phyloP scores from a whole-genome alignment of 64 coral and sea anemone genomes.

The Actinia tenebrosa region DNA sequence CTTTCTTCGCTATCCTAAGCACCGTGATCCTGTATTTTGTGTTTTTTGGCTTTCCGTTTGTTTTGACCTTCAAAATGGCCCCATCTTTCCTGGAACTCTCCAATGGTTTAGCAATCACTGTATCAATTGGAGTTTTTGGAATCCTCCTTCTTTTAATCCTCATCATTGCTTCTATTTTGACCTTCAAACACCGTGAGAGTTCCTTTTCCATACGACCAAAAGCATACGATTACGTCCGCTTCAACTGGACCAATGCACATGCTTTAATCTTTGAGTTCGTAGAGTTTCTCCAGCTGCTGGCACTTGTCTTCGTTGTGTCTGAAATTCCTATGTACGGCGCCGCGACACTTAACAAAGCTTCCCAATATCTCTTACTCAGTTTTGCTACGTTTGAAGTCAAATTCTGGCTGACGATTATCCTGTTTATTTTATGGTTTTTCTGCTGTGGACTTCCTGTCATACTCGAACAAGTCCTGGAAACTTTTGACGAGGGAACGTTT shows the following conservation, averaged over 20 bases:
- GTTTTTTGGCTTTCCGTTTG: slow-evolving; percentile 83
- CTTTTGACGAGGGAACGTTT: slow-evolving; percentile 66
- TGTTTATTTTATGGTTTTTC: slow-evolving; percentile 91
- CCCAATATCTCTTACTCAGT: slow-evolving; percentile 74
- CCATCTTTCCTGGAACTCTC: slow-evolving; percentile 29
- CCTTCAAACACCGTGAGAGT: slow-evolving; percentile 44
- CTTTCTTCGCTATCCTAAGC: slow-evolving; percentile 43
- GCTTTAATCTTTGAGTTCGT: slow-evolving; percentile 86
- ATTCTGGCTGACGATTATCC: slow-evolving; percentile 59
- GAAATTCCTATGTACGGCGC: slow-evolving; percentile 81
- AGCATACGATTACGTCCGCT: slow-evolving; percentile 87
- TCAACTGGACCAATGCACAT: slow-evolving; percentile 93
- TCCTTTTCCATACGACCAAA: slow-evolving; percentile 46
- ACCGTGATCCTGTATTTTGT: slow-evolving; percentile 58
- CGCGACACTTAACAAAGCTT: slow-evolving; percentile 33
- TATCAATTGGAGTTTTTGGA: slow-evolving; percentile 72
- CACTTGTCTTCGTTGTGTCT: slow-evolving; percentile 66
- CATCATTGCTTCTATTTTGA: slow-evolving; percentile 42
- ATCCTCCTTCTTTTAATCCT: slow-evolving; percentile 47
- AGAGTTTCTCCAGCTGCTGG: slow-evolving; percentile 83
- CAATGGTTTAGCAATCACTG: slow-evolving; percentile 36
- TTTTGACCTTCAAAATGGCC: slow-evolving; percentile 68
- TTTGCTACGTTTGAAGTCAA: slow-evolving; percentile 93
- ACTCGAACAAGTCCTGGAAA: slow-evolving; percentile 80
- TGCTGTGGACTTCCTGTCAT: slow-evolving; percentile 88